phyloP scores from a whole-genome alignment of 2,888 invertebrate genomes.

The Sisyra terminalis region DNA sequence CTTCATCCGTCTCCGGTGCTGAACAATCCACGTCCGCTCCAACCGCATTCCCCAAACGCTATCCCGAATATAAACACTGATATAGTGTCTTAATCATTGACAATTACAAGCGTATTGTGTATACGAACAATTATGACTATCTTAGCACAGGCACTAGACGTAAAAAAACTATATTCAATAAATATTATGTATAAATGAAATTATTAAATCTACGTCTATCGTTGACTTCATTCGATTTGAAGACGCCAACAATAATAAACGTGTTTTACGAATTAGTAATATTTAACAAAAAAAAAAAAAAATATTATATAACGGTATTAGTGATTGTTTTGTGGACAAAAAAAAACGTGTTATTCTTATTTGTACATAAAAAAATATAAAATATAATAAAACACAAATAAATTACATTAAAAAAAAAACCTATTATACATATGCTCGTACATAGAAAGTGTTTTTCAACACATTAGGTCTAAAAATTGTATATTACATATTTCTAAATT shows the following conservation, averaged over 20 bases:
- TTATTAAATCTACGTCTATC: neutral
- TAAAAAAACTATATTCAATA: conserved; percentile 1
- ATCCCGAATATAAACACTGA: conserved; percentile 68
- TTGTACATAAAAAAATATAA: neutral
- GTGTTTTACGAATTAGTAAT: conserved; percentile 4
- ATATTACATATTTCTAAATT: neutral
- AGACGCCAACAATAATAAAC: neutral
- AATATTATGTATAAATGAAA: neutral
- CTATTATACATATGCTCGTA: neutral
- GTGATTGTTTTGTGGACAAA: neutral
- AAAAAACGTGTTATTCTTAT: neutral
- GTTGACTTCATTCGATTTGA: neutral
- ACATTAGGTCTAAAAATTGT: neutral
- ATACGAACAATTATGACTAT: conserved; percentile 2
- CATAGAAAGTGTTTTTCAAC: neutral
- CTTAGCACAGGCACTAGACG: conserved; percentile 1
- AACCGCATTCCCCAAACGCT: conserved; percentile 39
- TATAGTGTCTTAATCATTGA: conserved; percentile 17
- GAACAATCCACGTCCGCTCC: conserved; percentile 28
- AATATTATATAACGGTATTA: neutral
- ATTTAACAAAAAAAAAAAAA: neutral
- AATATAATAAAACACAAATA: neutral
- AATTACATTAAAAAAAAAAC: neutral
- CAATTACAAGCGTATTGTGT: conserved; percentile 2
- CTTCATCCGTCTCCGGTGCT: conserved; percentile 23